These are phyloP conservation scores for Gasteruption jaculator DNA, from an alignment of 2,888 invertebrate genomes.

Conservation along the genomic window DNA sequence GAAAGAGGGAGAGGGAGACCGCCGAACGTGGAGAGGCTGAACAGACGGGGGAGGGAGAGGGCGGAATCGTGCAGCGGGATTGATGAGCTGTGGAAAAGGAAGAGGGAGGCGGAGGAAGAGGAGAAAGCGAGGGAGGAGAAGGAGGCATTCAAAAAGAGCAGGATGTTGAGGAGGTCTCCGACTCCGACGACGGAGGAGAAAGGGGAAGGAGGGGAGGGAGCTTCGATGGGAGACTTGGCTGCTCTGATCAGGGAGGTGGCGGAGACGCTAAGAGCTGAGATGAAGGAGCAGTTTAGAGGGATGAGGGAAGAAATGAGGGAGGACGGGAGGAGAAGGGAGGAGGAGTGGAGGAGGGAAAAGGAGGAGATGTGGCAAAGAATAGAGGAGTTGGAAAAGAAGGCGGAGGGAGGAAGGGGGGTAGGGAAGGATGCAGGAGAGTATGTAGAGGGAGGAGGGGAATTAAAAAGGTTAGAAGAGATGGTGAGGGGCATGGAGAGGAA, in stretches of 20 bases:
- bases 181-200: too few species aligned
- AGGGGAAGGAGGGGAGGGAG: not conserved
- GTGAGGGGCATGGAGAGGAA: not conserved
- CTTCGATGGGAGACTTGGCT: not conserved
- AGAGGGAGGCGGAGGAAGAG: too few species aligned
- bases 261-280: not conserved
- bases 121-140: too few species aligned
- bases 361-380: not conserved
- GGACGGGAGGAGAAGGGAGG: constrained; percentile 3
- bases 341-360: constrained; percentile 1
- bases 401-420: not conserved
- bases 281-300: not conserved
- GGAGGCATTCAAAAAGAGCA: too few species aligned
- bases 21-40: not conserved
- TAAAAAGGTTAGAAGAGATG: not conserved
- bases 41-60: not conserved
- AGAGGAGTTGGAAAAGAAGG: not conserved
- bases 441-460: not conserved
- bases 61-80: too few species aligned
- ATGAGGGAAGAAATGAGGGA: constrained; percentile 7
- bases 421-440: not conserved
- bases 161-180: too few species aligned
- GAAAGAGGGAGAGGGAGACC: constrained; percentile 13
- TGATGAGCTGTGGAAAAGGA: too few species aligned
- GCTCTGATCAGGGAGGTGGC: not conserved